A percentile compares a stretch with the other conserved stretches of the same genome.
These are phyloP conservation scores for Harpalus rufipes DNA, from an alignment of 2,888 invertebrate genomes.

Conservation along the genomic window DNA sequence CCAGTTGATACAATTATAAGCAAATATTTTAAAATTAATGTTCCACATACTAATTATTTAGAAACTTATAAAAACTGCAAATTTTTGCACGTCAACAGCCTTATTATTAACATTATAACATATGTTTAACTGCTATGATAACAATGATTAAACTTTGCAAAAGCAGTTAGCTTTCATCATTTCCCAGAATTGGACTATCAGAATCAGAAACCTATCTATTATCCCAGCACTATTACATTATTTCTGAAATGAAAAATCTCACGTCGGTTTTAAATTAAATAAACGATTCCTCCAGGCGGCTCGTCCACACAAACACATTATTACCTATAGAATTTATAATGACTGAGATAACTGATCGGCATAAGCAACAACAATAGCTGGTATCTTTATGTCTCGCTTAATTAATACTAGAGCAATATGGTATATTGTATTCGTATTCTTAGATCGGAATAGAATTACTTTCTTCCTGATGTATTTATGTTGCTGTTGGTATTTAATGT, in stretches of 20 bases:
- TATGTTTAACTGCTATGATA: neutral
- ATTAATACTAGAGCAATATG: constrained; percentile 48
- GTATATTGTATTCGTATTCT: constrained; percentile 15
- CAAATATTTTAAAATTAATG: too few relatives aligned
- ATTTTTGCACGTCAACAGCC: too few relatives aligned
- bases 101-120: too few relatives aligned
- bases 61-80: too few relatives aligned
- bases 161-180: neutral
- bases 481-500: constrained; percentile 11
- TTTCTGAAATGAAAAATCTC: neutral
- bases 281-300: constrained; percentile 37
- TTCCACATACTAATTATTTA: too few relatives aligned
- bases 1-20: too few relatives aligned
- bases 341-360: constrained; percentile 48
- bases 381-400: constrained; percentile 23
- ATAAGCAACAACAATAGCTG: constrained; percentile 38
- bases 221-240: constrained; percentile 9
- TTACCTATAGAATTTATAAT: constrained; percentile 57
- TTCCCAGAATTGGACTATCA: constrained; percentile 11
- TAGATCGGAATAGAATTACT: neutral
- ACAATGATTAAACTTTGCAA: neutral
- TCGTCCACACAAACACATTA: constrained; percentile 47
- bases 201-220: neutral
- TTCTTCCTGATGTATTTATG: constrained; percentile 30
- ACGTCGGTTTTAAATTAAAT: constrained; percentile 26